phyloP scores from a whole-genome alignment of 2,113 vertebrate genomes.

The Zosterops japonicus region DNA sequence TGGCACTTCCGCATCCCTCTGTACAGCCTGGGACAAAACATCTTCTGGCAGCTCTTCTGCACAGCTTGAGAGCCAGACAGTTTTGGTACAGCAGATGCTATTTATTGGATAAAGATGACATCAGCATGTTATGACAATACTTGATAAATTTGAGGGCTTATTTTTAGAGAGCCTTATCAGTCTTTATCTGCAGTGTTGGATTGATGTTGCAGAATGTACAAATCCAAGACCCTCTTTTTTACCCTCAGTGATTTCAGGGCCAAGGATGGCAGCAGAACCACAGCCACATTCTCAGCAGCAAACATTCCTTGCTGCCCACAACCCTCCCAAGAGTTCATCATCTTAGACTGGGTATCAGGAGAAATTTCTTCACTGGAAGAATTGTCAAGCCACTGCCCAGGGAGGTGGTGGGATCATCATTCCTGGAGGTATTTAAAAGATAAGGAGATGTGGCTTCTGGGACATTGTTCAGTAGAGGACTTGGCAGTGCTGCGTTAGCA shows the following conservation, averaged over 20 bases:
- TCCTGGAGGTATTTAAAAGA: background rate
- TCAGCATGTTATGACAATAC: background rate
- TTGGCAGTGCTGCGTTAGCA: background rate
- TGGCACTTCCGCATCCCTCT: background rate
- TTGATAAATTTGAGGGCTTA: background rate
- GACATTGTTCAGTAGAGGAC: background rate
- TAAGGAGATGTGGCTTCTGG: background rate
- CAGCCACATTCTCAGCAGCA: background rate
- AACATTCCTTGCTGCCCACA: background rate
- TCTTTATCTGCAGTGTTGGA: fast-evolving
- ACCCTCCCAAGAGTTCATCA: background rate
- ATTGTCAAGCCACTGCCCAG: background rate
- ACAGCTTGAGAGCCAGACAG: background rate
- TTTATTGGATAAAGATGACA: background rate
- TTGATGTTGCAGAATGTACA: background rate
- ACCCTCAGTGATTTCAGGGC: background rate
- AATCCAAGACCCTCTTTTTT: background rate
- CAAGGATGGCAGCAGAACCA: background rate
- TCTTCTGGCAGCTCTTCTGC: background rate
- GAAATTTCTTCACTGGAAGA: background rate
- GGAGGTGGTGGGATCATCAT: background rate
- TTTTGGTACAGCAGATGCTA: background rate
- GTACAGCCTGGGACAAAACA: background rate
- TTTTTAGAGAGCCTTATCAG: background rate
- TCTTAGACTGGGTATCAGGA: background rate